Conservation (phyloP, 2,888 invertebrate species). For the Hemithea aestivaria region DNA sequence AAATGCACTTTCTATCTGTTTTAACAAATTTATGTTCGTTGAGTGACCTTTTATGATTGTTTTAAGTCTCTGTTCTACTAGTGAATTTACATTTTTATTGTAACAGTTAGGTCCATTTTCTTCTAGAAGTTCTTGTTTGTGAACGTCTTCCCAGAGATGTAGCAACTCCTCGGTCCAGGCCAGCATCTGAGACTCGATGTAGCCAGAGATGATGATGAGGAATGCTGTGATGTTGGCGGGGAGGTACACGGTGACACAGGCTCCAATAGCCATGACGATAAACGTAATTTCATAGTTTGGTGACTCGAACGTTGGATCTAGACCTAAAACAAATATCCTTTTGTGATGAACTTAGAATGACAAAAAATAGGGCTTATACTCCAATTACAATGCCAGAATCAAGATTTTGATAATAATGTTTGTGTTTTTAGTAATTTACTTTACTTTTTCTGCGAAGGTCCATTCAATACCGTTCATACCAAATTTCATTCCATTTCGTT, state of each 20-base stretch:
- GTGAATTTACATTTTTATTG: constrained; percentile 21
- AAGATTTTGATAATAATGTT: too few relatives aligned
- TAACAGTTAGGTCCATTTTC: too few relatives aligned
- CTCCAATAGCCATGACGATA: constrained; percentile 21
- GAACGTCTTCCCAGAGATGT: constrained; percentile 43
- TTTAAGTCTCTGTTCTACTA: constrained; percentile 30
- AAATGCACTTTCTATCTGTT: constrained; percentile 39
- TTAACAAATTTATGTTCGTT: constrained; percentile 33
- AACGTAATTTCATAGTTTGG: constrained; percentile 51
- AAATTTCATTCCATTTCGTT: too few relatives aligned
- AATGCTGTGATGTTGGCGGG: constrained; percentile 42
- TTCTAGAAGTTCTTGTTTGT: constrained; percentile 6
- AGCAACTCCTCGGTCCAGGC: constrained; percentile 45
- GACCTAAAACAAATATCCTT: too few relatives aligned
- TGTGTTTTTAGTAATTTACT: too few relatives aligned
- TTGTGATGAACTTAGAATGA: too few relatives aligned
- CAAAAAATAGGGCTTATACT: too few relatives aligned
- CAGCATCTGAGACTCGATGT: constrained; percentile 50
- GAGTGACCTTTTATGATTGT: constrained; percentile 40
- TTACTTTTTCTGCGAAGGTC: too few relatives aligned
- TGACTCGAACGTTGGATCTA: constrained; percentile 48
- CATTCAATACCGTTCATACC: too few relatives aligned
- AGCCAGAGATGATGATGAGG: constrained; percentile 43
- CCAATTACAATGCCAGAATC: too few relatives aligned
- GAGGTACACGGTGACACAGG: constrained; percentile 35